Base-by-base conservation (phyloP, 1,140 invertebrate genomes). In the Zaprionus camerounensis region DNA sequence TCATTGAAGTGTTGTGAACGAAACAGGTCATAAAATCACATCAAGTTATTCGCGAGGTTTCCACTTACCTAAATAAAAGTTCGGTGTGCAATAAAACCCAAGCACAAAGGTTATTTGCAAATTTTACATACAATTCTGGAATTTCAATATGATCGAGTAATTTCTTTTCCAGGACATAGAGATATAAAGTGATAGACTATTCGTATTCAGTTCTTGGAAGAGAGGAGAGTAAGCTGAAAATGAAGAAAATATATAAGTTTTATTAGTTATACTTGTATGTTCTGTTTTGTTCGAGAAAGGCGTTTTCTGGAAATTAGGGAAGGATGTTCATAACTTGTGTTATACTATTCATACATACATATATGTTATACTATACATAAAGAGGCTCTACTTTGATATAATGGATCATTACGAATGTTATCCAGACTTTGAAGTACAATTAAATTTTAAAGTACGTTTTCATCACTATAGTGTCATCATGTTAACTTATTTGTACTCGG, bases 11-110 rank as follows among this genome's bases (percentile, higher is more conserved):
- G n/a, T 17, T 64, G 49, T 34, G 15, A 6, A 72, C 59, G 9
- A 12, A 77, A 65, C 68, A 81, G 80, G 80, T 77, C 80, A 64
- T 62, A n/a, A 17, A 46, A 49, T 22, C 20, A 20, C 4, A 36
- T 49, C 57, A n/a, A 57, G 71, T 69, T 70, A 26, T 28, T 61
- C 44, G 5, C 22, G 24, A 17, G 22, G n/a, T n/a, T 24, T 41
- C 1, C 17, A 4, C 22, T 5, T 51, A 51, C 46, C 46, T 24
- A 24, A 12, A 36, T 63, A 36, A 69, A 70, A 31, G 7, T 49
- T 53, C 9, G 11, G 17, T 22, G 46, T 20, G 46, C 22, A 51
- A 51, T 51, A 51, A 51, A 51, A 51, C 22, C 41, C 41, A 17
- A 24, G 20, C 46, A 22, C n/a, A 51, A 51, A n/a, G 12, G 46